phyloP scores from a whole-genome alignment of 2,113 vertebrate genomes.

The Macaca nemestrina region DNA sequence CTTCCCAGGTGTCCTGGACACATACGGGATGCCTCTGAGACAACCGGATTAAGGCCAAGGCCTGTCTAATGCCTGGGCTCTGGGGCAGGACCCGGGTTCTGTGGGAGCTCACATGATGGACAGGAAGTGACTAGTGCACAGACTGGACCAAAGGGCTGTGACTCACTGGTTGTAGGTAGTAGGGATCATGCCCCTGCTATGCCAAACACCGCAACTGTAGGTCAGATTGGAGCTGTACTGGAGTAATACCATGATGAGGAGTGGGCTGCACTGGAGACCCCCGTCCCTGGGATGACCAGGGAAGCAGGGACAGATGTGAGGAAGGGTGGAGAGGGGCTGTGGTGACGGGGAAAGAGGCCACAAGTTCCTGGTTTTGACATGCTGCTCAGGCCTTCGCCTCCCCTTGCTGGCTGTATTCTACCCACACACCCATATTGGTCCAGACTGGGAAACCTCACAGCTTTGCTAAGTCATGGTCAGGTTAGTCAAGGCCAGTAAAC shows the following conservation, averaged over 20 bases:
- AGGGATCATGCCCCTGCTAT: background rate
- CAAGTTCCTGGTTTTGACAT: background rate
- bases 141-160: background rate
- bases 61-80: background rate
- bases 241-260: background rate
- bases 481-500: constrained; percentile 2
- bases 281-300: background rate
- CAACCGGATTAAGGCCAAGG: background rate
- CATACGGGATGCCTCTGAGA: background rate
- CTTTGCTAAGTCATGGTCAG: constrained; percentile 10
- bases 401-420: background rate
- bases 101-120: background rate
- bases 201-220: background rate
- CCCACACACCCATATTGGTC: background rate
- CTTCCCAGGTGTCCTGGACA: background rate
- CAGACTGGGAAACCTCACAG: background rate
- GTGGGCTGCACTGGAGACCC: background rate
- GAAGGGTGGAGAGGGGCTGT: background rate
- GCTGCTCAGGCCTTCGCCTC: background rate
- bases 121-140: background rate
- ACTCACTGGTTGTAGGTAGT: background rate
- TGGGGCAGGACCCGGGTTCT: background rate
- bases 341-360: background rate
- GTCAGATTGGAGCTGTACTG: background rate
- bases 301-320: background rate